A percentile compares a stretch with the other conserved stretches of the same genome.
These are phyloP conservation scores for Halyomorpha halys DNA, from an alignment of 1,140 invertebrate species.

Conservation along the genomic window DNA sequence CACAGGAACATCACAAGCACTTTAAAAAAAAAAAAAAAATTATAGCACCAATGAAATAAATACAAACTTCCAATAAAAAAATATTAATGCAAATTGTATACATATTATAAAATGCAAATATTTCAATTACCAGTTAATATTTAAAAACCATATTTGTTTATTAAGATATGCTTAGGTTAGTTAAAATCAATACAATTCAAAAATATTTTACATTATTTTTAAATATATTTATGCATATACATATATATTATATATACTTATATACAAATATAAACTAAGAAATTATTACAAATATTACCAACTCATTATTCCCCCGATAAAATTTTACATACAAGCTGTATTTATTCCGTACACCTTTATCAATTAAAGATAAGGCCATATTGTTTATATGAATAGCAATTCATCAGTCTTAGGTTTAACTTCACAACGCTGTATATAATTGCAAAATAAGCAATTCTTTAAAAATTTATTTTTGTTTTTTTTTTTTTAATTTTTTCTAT, in stretches of 20 bases:
- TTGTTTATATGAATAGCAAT: conserved; percentile 13
- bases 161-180: too few relatives aligned
- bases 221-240: too few relatives aligned
- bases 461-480: not conserved
- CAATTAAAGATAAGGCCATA: conserved; percentile 10
- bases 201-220: too few relatives aligned
- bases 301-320: not conserved
- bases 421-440: conserved; percentile 17
- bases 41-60: too few relatives aligned
- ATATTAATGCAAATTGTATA: too few relatives aligned
- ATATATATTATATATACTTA: not conserved
- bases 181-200: too few relatives aligned
- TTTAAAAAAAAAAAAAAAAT: too few relatives aligned
- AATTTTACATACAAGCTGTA: conserved; percentile 1
- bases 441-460: not conserved
- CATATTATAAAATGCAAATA: too few relatives aligned
- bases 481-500: not conserved
- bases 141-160: too few relatives aligned
- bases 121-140: too few relatives aligned
- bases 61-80: too few relatives aligned
- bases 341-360: not conserved
- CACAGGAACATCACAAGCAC: too few relatives aligned
- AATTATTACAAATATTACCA: not conserved
- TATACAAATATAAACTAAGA: conserved; percentile 8
- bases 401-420: conserved; percentile 15